Conservation (phyloP, 2,113 vertebrate genomes). For the Takifugu flavidus region DNA sequence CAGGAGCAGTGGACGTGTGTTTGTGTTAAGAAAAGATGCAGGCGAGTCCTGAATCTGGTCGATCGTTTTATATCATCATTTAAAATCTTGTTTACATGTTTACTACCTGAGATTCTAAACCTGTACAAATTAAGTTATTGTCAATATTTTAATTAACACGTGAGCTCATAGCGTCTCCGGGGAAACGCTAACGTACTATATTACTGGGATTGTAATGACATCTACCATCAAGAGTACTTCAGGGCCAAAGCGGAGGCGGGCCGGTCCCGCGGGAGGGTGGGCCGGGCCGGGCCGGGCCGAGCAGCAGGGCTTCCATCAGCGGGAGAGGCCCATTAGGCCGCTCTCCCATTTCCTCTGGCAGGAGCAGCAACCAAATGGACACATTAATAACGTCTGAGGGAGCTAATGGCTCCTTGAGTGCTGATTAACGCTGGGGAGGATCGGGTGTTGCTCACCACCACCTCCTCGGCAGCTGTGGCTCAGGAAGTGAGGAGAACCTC, state of each 20-base stretch:
- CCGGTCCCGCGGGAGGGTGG: slow-evolving; percentile 6
- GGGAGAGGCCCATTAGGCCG: slow-evolving; percentile 42
- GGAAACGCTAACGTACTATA: neutral
- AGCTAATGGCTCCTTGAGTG: slow-evolving; percentile 63
- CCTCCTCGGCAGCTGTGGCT: neutral
- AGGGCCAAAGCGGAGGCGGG: slow-evolving; percentile 17
- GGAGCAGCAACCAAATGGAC: slow-evolving; percentile 58
- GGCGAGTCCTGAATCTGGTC: too few species aligned
- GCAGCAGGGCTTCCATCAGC: slow-evolving; percentile 34
- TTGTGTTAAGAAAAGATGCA: too few species aligned
- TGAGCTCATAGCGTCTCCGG: neutral
- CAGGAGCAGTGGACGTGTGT: too few species aligned
- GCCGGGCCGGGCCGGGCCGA: too few species aligned
- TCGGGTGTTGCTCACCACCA: slow-evolving; percentile 29
- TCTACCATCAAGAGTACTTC: slow-evolving; percentile 7
- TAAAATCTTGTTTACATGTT: too few species aligned
- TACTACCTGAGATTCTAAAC: too few species aligned
- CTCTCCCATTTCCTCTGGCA: slow-evolving; percentile 59
- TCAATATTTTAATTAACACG: too few species aligned
- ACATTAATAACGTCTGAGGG: slow-evolving; percentile 61
- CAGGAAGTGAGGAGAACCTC: neutral
- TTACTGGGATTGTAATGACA: slow-evolving; percentile 34
- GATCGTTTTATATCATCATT: too few species aligned
- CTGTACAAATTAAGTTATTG: too few species aligned
- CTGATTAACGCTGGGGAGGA: slow-evolving; percentile 48